Conservation (phyloP, 2,888 invertebrate genomes). For the Sarcophaga variegata region DNA sequence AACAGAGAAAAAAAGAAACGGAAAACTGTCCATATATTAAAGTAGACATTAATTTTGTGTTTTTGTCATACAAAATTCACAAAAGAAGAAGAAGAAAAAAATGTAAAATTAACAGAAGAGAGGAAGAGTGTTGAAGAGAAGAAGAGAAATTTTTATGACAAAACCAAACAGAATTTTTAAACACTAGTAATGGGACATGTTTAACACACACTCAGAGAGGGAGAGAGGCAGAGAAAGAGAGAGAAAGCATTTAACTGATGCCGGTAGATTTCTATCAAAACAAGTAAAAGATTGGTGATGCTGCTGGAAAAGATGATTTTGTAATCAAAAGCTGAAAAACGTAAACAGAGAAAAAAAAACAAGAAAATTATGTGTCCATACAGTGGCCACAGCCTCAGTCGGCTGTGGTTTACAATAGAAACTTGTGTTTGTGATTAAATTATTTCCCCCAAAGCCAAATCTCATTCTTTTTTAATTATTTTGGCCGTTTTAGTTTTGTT, state of each 20-base stretch:
- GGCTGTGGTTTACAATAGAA: too few relatives aligned
- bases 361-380: too few relatives aligned
- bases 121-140: too few relatives aligned
- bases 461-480: too few relatives aligned
- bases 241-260: slow-evolving; percentile 46
- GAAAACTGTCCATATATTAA: too few relatives aligned
- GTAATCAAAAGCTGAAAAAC: neutral
- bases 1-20: neutral
- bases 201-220: neutral
- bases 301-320: slow-evolving; percentile 4
- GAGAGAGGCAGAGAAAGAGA: neutral
- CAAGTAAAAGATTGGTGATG: slow-evolving; percentile 33
- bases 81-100: neutral
- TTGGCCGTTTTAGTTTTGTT: too few relatives aligned
- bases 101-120: neutral
- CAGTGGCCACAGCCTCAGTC: too few relatives aligned
- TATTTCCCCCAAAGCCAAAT: too few relatives aligned
- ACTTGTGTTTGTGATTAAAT: too few relatives aligned
- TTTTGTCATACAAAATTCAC: slow-evolving; percentile 46
- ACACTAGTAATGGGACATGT: slow-evolving; percentile 54
- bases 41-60: slow-evolving; percentile 37
- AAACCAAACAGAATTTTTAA: slow-evolving; percentile 66
- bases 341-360: too few relatives aligned
- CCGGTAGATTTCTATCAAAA: slow-evolving; percentile 31
- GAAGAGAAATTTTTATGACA: slow-evolving; percentile 16